Conservation (phyloP, 2,797 vertebrate genomes). For the Chelon labrosus region DNA sequence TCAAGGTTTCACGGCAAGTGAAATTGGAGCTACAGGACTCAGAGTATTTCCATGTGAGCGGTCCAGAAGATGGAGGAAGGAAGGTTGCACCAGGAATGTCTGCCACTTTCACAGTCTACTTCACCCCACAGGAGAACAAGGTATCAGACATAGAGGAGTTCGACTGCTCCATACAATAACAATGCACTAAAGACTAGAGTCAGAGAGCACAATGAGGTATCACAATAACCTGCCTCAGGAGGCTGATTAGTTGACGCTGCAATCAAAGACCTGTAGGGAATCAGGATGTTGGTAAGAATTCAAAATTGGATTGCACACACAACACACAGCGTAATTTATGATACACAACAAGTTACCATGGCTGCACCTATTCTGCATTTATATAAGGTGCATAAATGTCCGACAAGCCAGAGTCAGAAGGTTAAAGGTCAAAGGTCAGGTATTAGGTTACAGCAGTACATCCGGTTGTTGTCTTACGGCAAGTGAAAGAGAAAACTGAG, state of each 20-base stretch:
- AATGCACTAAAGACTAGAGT: background rate
- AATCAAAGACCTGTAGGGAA: background rate
- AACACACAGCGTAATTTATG: background rate
- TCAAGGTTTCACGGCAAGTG: slow-evolving; percentile 86
- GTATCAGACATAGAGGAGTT: slow-evolving; percentile 64
- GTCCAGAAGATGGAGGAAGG: slow-evolving; percentile 71
- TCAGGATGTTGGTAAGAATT: background rate
- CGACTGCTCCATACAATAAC: background rate
- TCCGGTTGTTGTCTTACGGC: slow-evolving; percentile 5
- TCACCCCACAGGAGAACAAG: slow-evolving; percentile 90
- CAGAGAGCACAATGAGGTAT: background rate
- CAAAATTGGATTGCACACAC: slow-evolving; percentile 9
- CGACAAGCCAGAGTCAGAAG: background rate
- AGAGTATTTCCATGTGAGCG: slow-evolving; percentile 86
- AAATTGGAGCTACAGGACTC: slow-evolving; percentile 87
- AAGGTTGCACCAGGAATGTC: slow-evolving; percentile 89
- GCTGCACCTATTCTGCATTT: background rate
- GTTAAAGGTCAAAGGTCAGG: slow-evolving; percentile 41
- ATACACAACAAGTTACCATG: too few relatives aligned
- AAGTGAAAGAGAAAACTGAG: too few relatives aligned
- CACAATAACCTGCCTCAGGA: background rate
- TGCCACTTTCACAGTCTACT: slow-evolving; percentile 81
- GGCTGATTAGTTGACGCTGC: background rate
- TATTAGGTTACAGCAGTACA: slow-evolving; percentile 37
- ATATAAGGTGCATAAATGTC: slow-evolving; percentile 2